Evolutionary conservation across 2,888 invertebrate species (phyloP).

Genomic region (Ethmia dodecea): DNA sequence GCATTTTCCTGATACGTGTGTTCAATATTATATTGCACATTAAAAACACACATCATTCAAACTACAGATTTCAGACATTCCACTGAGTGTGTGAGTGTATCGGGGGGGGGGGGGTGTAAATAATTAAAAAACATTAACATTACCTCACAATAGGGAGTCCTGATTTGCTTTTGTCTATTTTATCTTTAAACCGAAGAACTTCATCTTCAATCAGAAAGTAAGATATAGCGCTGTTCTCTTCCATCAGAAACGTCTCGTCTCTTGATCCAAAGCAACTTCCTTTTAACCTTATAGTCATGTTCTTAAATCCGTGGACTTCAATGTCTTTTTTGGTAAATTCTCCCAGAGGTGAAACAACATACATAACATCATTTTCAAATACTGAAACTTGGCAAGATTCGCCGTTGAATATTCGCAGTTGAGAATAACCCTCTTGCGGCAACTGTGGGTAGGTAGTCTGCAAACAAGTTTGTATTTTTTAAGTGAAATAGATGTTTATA

Average conservation of each 20-base stretch:
- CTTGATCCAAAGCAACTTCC: constrained; percentile 37
- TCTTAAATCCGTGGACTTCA: constrained; percentile 22
- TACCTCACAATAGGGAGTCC: constrained; percentile 77
- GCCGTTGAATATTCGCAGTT: constrained; percentile 80
- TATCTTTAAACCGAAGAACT: constrained; percentile 48
- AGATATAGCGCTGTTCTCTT: constrained; percentile 47
- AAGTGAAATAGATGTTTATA: no score
- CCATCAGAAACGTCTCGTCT: constrained; percentile 32
- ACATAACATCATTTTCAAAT: constrained; percentile 43
- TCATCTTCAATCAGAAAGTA: constrained; percentile 39
- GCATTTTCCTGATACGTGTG: no score
- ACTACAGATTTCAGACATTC: no score
- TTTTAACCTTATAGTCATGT: constrained; percentile 30
- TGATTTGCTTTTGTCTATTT: constrained; percentile 71
- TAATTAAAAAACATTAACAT: no score
- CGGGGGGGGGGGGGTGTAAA: no score
- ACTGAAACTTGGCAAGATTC: constrained; percentile 63
- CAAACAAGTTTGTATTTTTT: no score
- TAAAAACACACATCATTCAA: no score
- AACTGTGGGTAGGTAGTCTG: constrained; percentile 78
- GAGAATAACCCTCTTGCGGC: constrained; percentile 71
- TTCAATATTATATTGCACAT: no score
- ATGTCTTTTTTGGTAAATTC: constrained; percentile 39
- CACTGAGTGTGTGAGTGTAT: no score
- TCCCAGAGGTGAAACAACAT: constrained; percentile 42